Conservation (phyloP, 2,797 vertebrate genomes). For the Micromesistius poutassou region DNA sequence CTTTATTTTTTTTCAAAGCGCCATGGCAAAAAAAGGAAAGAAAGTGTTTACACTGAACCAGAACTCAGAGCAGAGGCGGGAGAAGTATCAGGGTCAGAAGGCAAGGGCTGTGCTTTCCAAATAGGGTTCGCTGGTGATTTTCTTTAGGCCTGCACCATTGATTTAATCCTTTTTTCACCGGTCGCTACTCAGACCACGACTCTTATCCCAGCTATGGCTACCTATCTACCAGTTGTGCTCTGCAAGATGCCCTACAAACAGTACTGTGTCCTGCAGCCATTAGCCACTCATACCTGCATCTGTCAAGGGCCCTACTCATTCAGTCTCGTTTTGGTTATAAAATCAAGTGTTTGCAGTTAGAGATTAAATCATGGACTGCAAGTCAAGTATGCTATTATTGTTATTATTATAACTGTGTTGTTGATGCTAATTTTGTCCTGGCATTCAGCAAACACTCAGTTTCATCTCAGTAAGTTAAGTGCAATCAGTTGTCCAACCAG, state of each 20-base stretch:
- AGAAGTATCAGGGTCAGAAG: constrained; percentile 14
- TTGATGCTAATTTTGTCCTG: not conserved
- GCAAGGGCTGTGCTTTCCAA: constrained; percentile 1
- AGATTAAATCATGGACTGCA: constrained; percentile 1
- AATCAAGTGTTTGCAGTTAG: constrained; percentile 49
- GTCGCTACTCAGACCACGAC: not conserved
- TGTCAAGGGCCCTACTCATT: not conserved
- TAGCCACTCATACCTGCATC: not conserved
- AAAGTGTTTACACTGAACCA: constrained; percentile 62
- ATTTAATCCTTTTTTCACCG: not conserved
- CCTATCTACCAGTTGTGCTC: not conserved
- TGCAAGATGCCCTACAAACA: not conserved
- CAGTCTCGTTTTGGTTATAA: constrained; percentile 20
- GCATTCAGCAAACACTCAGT: not conserved
- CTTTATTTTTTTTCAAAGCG: constrained; percentile 49
- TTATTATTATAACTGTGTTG: not conserved
- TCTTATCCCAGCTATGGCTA: not conserved
- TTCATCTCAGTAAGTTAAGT: not conserved
- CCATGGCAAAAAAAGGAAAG: constrained; percentile 64
- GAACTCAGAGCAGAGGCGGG: constrained; percentile 40
- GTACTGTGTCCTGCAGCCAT: not conserved
- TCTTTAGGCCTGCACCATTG: not conserved
- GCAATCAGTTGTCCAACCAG: not conserved
- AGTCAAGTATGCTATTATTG: not conserved
- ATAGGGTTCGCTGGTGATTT: not conserved